phyloP scores from a whole-genome alignment of 2,888 invertebrate genomes.

The Lepidocyrtoides sp. region DNA sequence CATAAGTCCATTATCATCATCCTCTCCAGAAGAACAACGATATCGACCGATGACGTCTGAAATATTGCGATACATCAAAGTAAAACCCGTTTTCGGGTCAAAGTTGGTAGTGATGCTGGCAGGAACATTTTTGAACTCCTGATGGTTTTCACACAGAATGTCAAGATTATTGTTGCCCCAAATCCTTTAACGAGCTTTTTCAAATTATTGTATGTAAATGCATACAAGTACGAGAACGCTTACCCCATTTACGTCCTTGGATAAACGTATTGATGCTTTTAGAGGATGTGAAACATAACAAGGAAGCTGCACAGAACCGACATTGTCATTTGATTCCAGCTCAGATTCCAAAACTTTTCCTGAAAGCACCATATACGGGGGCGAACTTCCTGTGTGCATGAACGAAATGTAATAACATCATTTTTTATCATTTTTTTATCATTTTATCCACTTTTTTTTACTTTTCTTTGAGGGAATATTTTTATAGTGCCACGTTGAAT shows the following conservation, averaged over 20 bases:
- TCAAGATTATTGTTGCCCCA: background rate
- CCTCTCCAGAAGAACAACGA: conserved; percentile 65
- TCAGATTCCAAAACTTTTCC: conserved; percentile 67
- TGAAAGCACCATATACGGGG: conserved; percentile 69
- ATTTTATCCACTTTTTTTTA: background rate
- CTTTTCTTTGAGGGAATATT: background rate
- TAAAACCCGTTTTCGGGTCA: conserved; percentile 76
- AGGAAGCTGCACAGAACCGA: conserved; percentile 59
- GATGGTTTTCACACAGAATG: background rate
- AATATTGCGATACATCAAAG: conserved; percentile 31
- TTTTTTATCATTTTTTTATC: background rate
- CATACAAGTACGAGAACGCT: no score
- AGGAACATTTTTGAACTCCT: conserved; percentile 41
- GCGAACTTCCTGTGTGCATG: conserved; percentile 73
- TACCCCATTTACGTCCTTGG: conserved; percentile 67
- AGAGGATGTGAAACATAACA: conserved; percentile 74
- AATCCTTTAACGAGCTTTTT: no score
- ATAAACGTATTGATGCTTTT: conserved; percentile 21
- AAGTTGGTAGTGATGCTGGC: conserved; percentile 25
- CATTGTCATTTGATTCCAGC: conserved; percentile 38
- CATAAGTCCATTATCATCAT: conserved; percentile 70
- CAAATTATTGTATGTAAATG: no score
- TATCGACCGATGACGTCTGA: conserved; percentile 65
- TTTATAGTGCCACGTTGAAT: no score
- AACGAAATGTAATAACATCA: background rate